phyloP scores from a whole-genome alignment of 2,888 invertebrate genomes.

The Idaea biselata region DNA sequence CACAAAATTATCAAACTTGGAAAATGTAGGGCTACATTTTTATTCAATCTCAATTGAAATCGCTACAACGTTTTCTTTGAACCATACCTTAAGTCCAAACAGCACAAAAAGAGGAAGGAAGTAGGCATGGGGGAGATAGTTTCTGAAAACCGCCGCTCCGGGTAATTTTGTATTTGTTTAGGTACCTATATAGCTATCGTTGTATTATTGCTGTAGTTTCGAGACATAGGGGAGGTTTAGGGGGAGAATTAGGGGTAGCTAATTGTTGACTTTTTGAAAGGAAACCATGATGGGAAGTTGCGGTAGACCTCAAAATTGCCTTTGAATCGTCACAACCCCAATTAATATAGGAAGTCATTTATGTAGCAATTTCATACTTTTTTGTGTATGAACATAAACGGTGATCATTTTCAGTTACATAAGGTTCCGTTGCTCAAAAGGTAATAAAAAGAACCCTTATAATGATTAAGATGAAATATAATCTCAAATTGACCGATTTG shows the following conservation, averaged over 20 bases:
- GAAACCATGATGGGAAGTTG: conserved; percentile 5
- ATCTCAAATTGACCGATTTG: no score
- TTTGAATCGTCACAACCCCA: no score
- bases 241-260: conserved; percentile 19
- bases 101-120: conserved; percentile 30
- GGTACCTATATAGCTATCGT: conserved; percentile 9
- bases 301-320: not conserved
- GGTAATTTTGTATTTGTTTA: conserved; percentile 31
- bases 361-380: no score
- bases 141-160: conserved; percentile 24
- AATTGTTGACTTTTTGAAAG: conserved; percentile 27
- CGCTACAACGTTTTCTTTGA: not conserved
- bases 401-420: no score
- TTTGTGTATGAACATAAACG: no score
- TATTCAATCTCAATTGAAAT: not conserved
- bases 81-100: conserved; percentile 14
- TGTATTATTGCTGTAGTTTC: conserved; percentile 12
- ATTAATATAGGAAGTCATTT: no score
- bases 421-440: no score
- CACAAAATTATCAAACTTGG: no score
- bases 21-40: no score
- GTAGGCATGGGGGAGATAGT: conserved; percentile 25
- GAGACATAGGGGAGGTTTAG: conserved; percentile 11
- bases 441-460: no score
- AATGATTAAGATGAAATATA: no score